phyloP scores from a whole-genome alignment of 1,140 invertebrate genomes.

The Sesamia nonagrioides region DNA sequence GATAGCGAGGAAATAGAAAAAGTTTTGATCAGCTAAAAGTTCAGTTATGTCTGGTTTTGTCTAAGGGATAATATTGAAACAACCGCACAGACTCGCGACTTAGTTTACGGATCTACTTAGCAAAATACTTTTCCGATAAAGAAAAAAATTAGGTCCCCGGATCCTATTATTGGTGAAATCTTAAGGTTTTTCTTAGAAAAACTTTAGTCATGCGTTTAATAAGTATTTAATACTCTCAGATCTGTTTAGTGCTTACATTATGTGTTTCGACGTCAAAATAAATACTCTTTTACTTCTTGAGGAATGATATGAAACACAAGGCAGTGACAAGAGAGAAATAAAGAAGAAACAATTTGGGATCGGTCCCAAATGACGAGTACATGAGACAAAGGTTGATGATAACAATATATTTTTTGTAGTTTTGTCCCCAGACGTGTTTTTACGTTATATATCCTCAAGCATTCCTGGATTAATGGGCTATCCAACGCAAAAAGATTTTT shows the following conservation, averaged over 20 bases:
- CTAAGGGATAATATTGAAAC: slow-evolving; percentile 27
- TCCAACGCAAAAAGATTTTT: no score
- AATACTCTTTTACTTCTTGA: not conserved
- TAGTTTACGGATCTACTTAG: slow-evolving; percentile 5
- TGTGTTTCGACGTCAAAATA: not conserved
- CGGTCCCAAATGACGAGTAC: no score
- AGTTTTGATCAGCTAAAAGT: slow-evolving; percentile 23
- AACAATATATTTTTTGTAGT: no score
- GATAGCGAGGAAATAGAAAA: slow-evolving; percentile 31
- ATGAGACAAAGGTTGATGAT: no score
- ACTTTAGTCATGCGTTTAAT: slow-evolving; percentile 18
- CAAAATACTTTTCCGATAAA: slow-evolving; percentile 36
- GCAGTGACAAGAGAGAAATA: no score
- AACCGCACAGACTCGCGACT: not conserved
- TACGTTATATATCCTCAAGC: no score
- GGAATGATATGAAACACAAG: no score
- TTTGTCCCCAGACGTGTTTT: no score
- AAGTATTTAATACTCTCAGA: not conserved
- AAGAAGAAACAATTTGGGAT: no score
- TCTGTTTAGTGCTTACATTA: slow-evolving; percentile 5
- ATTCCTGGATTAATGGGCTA: no score
- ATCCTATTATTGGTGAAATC: slow-evolving; percentile 2
- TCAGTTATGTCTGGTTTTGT: slow-evolving; percentile 25
- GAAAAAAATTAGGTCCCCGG: slow-evolving; percentile 1
- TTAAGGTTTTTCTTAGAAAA: slow-evolving; percentile 12